phyloP scores from a whole-genome alignment of 2,888 invertebrate genomes.

The Callosobruchus maculatus region DNA sequence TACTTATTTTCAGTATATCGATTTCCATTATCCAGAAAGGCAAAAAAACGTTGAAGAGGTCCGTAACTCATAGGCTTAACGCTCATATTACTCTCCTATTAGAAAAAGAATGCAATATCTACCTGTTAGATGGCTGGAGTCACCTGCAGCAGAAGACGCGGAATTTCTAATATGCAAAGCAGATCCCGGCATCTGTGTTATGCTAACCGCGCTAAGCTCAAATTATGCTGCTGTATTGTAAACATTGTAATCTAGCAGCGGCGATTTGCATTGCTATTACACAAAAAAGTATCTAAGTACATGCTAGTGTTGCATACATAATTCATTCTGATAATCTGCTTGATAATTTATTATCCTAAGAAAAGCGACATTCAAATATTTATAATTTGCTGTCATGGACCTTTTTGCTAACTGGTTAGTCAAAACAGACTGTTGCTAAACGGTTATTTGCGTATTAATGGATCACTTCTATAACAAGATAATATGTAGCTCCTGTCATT shows the following conservation, averaged over 20 bases:
- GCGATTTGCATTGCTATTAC: not conserved
- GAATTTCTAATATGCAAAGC: not conserved
- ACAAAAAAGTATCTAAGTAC: not conserved
- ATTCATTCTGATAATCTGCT: not conserved
- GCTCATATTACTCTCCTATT: too few relatives aligned
- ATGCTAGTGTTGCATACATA: not conserved
- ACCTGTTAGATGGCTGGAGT: not conserved
- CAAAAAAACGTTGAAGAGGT: too few relatives aligned
- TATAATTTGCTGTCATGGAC: not conserved
- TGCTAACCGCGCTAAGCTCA: not conserved
- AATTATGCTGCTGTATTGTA: not conserved
- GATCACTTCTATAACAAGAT: not conserved
- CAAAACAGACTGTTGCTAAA: not conserved
- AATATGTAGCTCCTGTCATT: not conserved
- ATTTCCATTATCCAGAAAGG: too few relatives aligned
- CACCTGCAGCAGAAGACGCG: not conserved
- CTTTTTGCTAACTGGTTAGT: not conserved
- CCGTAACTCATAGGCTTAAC: too few relatives aligned
- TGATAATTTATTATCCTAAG: not conserved
- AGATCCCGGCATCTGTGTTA: not conserved
- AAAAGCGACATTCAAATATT: not conserved
- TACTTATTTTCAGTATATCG: too few relatives aligned
- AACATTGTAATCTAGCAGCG: not conserved
- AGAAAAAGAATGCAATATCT: not conserved
- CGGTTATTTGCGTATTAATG: not conserved